Base-by-base conservation (phyloP, 92 coral and sea anemone species). In the Siderastrea siderea region DNA sequence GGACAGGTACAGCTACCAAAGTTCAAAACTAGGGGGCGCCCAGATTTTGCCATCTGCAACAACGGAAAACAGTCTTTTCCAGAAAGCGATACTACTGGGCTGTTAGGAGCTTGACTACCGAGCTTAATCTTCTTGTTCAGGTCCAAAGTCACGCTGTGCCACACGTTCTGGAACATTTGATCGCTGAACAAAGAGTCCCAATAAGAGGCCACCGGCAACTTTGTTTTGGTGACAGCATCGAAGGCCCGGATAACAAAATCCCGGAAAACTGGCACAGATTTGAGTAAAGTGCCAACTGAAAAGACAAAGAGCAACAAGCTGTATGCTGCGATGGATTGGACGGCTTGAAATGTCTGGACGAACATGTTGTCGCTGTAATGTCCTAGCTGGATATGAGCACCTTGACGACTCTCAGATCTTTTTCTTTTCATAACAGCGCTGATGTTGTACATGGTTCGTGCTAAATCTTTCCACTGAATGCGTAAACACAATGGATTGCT, bases 1-100 rank as follows among this genome's bases (percentile, higher is more conserved):
- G 98, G 98, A 60, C 98, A 95, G 64, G 91, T 87, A 47, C 90
- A 84, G 82, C 98, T 92, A 8, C 98, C 98, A 88, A 95, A 92
- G 92, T 92, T 90, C 82, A 95, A 79, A 19, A 95, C 93, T 9
- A 95, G 84, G 10, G 94, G 93, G 5, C 95, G 87, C 43, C 88
- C 91, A 47, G 71, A 82, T 81, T 73, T 78, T 71, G 91, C 70
- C 62, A 92, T 78, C 59, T 89, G 88, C 48, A 95, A 83, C 38
- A 95, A 83, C 26, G 78, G 82, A 16, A 89, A 79, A 85, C 83
- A 78, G 68, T 68, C 8, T 58, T 85, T 85, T 58, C 84, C 89
- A 69, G 93, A 95, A 61, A 80, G 85, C 4, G 88, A 71, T 1
- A 94, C 80, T 70, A 94, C 90, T n/a, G 94, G 94, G 9, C 89